Evolutionary conservation across 2,888 invertebrate species (phyloP).

Genomic region (Trilocha varians): DNA sequence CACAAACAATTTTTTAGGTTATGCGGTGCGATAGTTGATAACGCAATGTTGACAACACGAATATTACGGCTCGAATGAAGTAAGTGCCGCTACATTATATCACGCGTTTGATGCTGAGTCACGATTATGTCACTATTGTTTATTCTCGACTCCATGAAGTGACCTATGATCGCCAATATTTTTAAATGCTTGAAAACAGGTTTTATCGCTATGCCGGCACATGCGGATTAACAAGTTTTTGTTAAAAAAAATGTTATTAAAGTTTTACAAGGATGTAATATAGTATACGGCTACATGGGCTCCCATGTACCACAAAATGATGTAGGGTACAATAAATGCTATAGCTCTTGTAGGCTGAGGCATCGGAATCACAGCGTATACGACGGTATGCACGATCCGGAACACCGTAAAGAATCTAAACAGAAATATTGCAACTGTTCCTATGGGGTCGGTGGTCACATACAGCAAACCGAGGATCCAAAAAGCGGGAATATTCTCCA

Average conservation of each 20-base stretch:
- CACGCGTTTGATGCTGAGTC: background rate
- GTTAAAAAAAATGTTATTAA: too few species aligned
- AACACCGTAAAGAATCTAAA: constrained; percentile 69
- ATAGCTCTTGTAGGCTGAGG: constrained; percentile 70
- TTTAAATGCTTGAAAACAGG: background rate
- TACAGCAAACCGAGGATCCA: constrained; percentile 75
- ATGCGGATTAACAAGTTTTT: too few species aligned
- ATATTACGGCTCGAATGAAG: constrained; percentile 11
- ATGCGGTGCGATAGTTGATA: background rate
- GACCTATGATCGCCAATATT: background rate
- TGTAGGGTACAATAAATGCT: constrained; percentile 36
- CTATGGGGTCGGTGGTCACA: constrained; percentile 71
- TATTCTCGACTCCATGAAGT: background rate
- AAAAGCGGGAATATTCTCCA: constrained; percentile 81
- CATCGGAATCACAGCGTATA: constrained; percentile 75
- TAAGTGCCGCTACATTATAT: background rate
- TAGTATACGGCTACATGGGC: constrained; percentile 38
- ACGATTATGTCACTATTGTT: too few species aligned
- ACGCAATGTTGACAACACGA: constrained; percentile 1
- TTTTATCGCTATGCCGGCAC: background rate
- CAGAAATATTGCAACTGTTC: constrained; percentile 41
- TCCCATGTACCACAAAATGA: constrained; percentile 49
- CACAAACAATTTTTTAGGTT: background rate
- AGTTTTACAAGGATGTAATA: constrained; percentile 25
- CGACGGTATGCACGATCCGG: constrained; percentile 75